phyloP scores from a whole-genome alignment of 1,140 invertebrate genomes.

The Pogonus chalceus region DNA sequence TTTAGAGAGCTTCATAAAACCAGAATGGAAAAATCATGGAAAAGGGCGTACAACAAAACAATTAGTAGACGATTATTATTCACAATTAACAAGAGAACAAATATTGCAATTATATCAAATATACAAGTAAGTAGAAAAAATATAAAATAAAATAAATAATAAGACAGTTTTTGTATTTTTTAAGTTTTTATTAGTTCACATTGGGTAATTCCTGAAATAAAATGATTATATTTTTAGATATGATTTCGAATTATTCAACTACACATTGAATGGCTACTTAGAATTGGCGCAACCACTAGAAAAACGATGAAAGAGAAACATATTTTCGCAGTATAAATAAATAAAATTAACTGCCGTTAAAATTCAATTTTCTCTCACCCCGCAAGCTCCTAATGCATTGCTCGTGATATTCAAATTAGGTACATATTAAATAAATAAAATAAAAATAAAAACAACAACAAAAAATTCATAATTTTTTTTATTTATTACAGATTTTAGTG shows the following conservation, averaged over 20 bases:
- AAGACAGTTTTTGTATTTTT: slow-evolving; percentile 5
- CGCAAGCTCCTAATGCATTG: neutral
- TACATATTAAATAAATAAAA: neutral
- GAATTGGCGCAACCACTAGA: slow-evolving; percentile 42
- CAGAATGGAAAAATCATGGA: slow-evolving; percentile 71
- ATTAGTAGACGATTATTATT: slow-evolving; percentile 63
- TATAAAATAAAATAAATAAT: slow-evolving; percentile 7
- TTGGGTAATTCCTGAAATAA: slow-evolving; percentile 7
- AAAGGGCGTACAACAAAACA: slow-evolving; percentile 59
- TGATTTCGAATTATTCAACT: slow-evolving; percentile 78
- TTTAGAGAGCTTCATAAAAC: slow-evolving; percentile 63
- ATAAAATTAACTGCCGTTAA: neutral
- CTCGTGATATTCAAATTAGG: neutral
- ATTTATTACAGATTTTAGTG: neutral
- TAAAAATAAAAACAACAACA: no score
- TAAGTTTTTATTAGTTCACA: no score
- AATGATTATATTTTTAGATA: slow-evolving; percentile 48
- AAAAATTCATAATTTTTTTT: no score
- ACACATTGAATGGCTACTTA: slow-evolving; percentile 62
- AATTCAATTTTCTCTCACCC: neutral
- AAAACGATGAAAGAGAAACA: neutral
- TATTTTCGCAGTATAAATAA: neutral
- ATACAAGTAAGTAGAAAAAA: slow-evolving; percentile 49
- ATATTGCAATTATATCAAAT: slow-evolving; percentile 67
- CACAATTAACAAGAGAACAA: slow-evolving; percentile 61